Base-by-base conservation (phyloP, 2,113 vertebrate species). In the Fulica atra region DNA sequence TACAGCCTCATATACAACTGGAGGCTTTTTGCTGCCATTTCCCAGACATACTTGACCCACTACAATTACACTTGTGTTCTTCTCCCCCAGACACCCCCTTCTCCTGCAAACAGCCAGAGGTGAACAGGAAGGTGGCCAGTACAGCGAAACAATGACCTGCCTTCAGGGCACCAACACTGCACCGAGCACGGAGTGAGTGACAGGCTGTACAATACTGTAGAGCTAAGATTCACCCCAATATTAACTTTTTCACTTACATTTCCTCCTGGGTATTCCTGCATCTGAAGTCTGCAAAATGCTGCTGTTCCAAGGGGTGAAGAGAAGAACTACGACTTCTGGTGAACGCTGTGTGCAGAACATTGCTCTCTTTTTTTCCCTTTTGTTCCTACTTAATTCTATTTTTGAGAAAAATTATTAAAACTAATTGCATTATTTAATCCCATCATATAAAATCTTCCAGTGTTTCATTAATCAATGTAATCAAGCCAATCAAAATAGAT, bases 401-500 rank as follows among this genome's bases (percentile, higher is more conserved):
- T 97, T 97, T 97, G 86, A 95, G 77, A 57, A 89, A 97, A 96
- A 95, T 77, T 96, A 96, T 97, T 96, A 97, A 97, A 97, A 95
- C 92, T 97, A 96, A 97, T 97, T 97, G 94, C 95, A 81, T 97
- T 94, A 95, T 96, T 97, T 97, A 97, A 97, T 97, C 97, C 94
- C 93, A 95, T 96, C 96, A 97, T 94, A 96, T 96, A 66, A 96
- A 97, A 97, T 97, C 96, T 95, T 97, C 96, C 97, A 96, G 97
- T 96, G 97, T 96, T 97, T 96, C 94, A 95, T 97, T 97, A 97
- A 97, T 97, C 97, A 96, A 96, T 93, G 94, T 97, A 97, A 97
- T 97, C 97, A 97, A 97, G 95, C 92, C 97, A 97, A 96, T 96
- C 96, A 97, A 96, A 97, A 96, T 91, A 97, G 96, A 97, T 97